These are phyloP conservation scores for Rhyzopertha dominica DNA, from an alignment of 1,140 invertebrate species.

Conservation along the genomic window DNA sequence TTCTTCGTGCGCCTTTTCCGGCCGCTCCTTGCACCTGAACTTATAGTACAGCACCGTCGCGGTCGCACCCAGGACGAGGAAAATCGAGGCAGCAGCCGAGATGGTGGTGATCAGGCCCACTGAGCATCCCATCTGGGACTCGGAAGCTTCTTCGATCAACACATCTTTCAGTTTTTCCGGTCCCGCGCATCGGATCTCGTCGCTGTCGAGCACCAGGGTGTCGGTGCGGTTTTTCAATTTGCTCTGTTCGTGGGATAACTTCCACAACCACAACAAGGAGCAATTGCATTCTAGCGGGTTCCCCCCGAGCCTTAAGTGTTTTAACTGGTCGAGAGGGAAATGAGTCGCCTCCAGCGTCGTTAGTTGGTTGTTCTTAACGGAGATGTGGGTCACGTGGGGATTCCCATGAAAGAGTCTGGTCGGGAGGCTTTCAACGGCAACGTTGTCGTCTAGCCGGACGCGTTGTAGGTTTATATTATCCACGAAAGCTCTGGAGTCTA, in stretches of 20 bases:
- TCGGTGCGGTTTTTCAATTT: slow-evolving; percentile 31
- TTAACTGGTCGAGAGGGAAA: slow-evolving; percentile 70
- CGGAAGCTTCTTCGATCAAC: slow-evolving; percentile 51
- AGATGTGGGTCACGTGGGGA: slow-evolving; percentile 66
- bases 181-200: slow-evolving; percentile 52
- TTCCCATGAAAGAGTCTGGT: slow-evolving; percentile 70
- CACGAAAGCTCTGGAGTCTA: slow-evolving; percentile 71
- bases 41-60: slow-evolving; percentile 53
- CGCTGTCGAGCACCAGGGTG: slow-evolving; percentile 41
- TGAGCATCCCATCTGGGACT: slow-evolving; percentile 57
- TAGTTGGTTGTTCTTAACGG: slow-evolving; percentile 65
- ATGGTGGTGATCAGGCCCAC: slow-evolving; percentile 54
- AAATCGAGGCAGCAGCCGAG: slow-evolving; percentile 51
- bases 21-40: slow-evolving; percentile 49
- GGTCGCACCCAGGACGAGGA: slow-evolving; percentile 52
- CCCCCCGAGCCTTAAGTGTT: slow-evolving; percentile 65
- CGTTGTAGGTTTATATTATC: slow-evolving; percentile 78
- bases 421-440: slow-evolving; percentile 62
- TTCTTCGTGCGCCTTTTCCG: slow-evolving; percentile 16
- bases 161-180: slow-evolving; percentile 50
- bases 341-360: slow-evolving; percentile 69
- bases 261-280: slow-evolving; percentile 80
- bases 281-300: slow-evolving; percentile 86
- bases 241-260: slow-evolving; percentile 57
- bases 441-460: slow-evolving; percentile 72